phyloP scores from a whole-genome alignment of 2,113 vertebrate species.

The Oreochromis spilurus region DNA sequence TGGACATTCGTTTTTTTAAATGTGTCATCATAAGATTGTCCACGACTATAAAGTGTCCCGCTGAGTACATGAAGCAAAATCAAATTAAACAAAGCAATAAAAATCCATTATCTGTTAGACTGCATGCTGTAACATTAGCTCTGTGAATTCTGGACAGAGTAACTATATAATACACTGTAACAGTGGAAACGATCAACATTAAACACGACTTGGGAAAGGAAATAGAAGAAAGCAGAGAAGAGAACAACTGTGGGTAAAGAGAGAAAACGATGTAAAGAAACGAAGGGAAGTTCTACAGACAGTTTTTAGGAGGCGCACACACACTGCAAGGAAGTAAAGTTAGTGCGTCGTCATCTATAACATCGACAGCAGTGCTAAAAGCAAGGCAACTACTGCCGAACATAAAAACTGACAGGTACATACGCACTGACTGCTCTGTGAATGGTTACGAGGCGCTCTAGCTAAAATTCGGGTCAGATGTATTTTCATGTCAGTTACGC shows the following conservation, averaged over 20 bases:
- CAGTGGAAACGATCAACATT: background rate
- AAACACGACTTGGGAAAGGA: background rate
- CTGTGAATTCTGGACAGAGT: constrained; percentile 28
- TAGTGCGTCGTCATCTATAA: background rate
- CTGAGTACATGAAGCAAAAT: background rate
- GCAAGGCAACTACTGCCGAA: constrained; percentile 3
- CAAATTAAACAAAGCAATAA: background rate
- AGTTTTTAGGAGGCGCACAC: constrained; percentile 18
- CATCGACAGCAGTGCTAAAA: background rate
- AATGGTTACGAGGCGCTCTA: background rate
- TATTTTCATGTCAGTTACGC: background rate
- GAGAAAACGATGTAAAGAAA: background rate
- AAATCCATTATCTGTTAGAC: background rate
- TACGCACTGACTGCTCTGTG: background rate
- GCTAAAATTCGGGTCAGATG: background rate
- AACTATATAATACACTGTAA: background rate
- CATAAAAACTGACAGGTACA: background rate
- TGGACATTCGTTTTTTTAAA: background rate
- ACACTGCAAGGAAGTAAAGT: constrained; percentile 37
- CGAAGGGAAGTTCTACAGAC: background rate
- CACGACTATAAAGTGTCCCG: background rate
- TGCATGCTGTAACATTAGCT: background rate
- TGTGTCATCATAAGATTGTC: background rate
- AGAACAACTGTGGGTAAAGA: background rate
- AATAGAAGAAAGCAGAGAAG: background rate